These are phyloP conservation scores for Corynorhinus townsendii DNA, from an alignment of 2,113 vertebrate genomes.

Conservation along the genomic window DNA sequence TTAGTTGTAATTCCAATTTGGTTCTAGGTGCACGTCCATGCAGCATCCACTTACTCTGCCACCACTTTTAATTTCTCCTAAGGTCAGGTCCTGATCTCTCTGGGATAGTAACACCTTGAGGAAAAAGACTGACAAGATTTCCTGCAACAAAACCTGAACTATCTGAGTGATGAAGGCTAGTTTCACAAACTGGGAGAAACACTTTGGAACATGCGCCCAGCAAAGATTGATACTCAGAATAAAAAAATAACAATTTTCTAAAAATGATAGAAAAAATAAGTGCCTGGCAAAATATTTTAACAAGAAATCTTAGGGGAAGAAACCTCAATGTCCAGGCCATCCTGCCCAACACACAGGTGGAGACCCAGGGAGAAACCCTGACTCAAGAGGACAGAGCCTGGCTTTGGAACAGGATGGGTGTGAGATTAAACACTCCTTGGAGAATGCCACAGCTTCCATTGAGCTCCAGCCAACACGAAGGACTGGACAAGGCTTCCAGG, in stretches of 20 bases:
- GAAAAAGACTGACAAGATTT: neutral
- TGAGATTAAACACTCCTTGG: neutral
- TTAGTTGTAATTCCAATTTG: too few species aligned
- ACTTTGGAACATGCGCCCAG: rapidly evolving
- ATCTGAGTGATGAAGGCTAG: neutral
- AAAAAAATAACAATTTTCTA: neutral
- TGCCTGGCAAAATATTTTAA: neutral
- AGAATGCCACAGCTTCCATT: neutral
- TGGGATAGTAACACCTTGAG: neutral
- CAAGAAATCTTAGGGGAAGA: neutral
- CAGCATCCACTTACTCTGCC: too few species aligned
- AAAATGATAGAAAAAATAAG: neutral
- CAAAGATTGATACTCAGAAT: neutral
- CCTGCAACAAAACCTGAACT: neutral
- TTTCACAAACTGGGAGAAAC: neutral
- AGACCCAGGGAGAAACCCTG: neutral
- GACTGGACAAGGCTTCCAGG: neutral
- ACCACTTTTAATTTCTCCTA: too few species aligned
- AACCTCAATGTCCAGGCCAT: neutral
- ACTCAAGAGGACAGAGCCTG: rapidly evolving
- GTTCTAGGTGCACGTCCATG: too few species aligned
- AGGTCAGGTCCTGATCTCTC: neutral
- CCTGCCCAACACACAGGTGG: neutral
- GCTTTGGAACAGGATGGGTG: too few species aligned
- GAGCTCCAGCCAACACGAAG: rapidly evolving